phyloP scores from a whole-genome alignment of 2,113 vertebrate species.

The Perca fluviatilis region DNA sequence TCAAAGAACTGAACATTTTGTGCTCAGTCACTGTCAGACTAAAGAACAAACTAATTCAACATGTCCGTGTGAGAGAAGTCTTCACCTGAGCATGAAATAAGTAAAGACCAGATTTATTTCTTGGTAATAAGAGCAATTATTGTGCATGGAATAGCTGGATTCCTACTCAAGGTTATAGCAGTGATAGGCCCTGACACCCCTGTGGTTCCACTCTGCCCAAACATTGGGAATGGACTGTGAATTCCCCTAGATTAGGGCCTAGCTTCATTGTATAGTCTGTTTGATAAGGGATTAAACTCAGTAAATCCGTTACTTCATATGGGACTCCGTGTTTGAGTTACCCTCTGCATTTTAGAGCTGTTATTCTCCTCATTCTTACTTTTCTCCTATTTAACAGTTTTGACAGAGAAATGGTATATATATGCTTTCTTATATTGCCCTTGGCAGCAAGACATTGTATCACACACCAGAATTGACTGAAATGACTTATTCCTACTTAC shows the following conservation, averaged over 20 bases:
- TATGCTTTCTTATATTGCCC: constrained; percentile 14
- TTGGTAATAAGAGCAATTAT: constrained; percentile 60
- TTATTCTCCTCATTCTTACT: constrained; percentile 39
- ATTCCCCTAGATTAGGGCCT: constrained; percentile 74
- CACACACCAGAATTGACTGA: constrained; percentile 3
- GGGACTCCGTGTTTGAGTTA: constrained; percentile 72
- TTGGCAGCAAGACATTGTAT: constrained; percentile 8
- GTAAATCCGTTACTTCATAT: constrained; percentile 79
- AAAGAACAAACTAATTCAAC: constrained; percentile 57
- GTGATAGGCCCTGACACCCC: constrained; percentile 61
- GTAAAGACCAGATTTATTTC: constrained; percentile 56
- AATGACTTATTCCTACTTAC: background rate
- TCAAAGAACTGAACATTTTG: constrained; percentile 43
- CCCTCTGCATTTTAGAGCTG: constrained; percentile 63
- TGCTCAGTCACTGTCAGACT: constrained; percentile 42
- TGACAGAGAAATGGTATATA: constrained; percentile 15
- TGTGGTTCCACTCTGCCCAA: constrained; percentile 74
- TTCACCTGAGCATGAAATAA: constrained; percentile 66
- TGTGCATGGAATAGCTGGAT: constrained; percentile 48
- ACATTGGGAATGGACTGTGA: constrained; percentile 75
- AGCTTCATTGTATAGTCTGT: constrained; percentile 75
- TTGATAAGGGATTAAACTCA: constrained; percentile 79
- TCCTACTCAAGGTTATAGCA: constrained; percentile 76
- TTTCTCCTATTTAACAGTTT: constrained; percentile 36
- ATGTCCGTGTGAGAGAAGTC: constrained; percentile 30